A percentile compares a stretch with the other conserved stretches of the same genome.
These are phyloP conservation scores for Tromatobia lineatoria DNA, from an alignment of 2,888 invertebrate species.

Conservation along the genomic window DNA sequence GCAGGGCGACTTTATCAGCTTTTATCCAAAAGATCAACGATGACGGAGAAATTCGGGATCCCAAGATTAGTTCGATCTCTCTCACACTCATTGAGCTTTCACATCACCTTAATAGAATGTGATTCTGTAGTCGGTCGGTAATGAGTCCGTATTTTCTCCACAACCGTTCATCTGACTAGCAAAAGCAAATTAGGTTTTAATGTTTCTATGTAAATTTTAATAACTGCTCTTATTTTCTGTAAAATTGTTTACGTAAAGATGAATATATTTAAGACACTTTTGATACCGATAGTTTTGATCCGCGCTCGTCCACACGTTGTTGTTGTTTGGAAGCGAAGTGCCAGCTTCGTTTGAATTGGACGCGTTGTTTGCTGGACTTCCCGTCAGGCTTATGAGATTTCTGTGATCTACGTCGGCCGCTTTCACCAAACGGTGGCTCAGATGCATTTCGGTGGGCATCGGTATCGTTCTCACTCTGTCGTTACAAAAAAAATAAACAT, in stretches of 20 bases:
- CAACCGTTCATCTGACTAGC: too few relatives aligned
- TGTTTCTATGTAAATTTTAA: too few relatives aligned
- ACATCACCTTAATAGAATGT: too few relatives aligned
- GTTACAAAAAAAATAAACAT: background rate
- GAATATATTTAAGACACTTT: constrained; percentile 26
- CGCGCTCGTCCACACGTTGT: constrained; percentile 80
- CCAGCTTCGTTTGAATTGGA: constrained; percentile 74
- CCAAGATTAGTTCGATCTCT: too few relatives aligned
- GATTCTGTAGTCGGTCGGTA: too few relatives aligned
- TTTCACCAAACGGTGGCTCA: constrained; percentile 83
- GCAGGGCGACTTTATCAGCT: too few relatives aligned
- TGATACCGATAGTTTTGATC: constrained; percentile 84
- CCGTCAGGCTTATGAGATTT: constrained; percentile 93
- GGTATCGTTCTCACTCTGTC: constrained; percentile 81
- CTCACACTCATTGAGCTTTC: too few relatives aligned
- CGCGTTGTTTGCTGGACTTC: constrained; percentile 87
- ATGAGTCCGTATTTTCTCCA: too few relatives aligned
- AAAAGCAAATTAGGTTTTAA: too few relatives aligned
- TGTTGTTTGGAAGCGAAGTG: constrained; percentile 71
- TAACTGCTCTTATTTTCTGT: too few relatives aligned
- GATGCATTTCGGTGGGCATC: constrained; percentile 79
- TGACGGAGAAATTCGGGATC: too few relatives aligned
- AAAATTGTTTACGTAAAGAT: background rate
- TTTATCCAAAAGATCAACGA: too few relatives aligned
- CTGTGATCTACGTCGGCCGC: constrained; percentile 92